phyloP scores from a whole-genome alignment of 1,140 invertebrate genomes.

The Aphaenogaster ashmeadi region DNA sequence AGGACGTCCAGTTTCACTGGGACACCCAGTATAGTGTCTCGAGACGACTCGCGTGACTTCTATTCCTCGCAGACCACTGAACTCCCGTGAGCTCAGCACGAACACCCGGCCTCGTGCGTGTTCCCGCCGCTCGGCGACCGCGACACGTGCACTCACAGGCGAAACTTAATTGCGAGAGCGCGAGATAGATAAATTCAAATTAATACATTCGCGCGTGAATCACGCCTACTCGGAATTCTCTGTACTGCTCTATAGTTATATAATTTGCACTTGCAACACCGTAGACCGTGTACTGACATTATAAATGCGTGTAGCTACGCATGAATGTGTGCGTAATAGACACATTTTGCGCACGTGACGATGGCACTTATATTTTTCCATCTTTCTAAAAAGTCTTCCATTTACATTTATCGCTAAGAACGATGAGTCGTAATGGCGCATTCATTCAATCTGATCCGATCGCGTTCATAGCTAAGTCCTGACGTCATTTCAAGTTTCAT shows the following conservation, averaged over 20 bases:
- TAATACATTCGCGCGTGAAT: slow-evolving; percentile 13
- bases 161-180: slow-evolving; percentile 15
- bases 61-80: slow-evolving; percentile 59
- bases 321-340: background rate
- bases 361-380: background rate
- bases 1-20: background rate
- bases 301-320: background rate
- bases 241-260: background rate
- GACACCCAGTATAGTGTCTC: background rate
- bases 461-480: background rate
- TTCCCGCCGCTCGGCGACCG: background rate
- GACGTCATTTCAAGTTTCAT: background rate
- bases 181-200: slow-evolving; percentile 10
- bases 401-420: background rate
- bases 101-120: background rate
- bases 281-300: background rate
- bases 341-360: background rate
- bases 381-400: background rate
- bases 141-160: slow-evolving; percentile 25
- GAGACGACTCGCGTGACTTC: slow-evolving; percentile 68
- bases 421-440: background rate
- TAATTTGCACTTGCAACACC: background rate
- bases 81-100: slow-evolving; percentile 40
- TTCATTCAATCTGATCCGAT: background rate
- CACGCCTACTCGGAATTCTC: background rate